Percentiles rank a stretch among this genome's conserved stretches.
Evolutionary conservation across 2,797 vertebrate species (phyloP).

Genomic region (Spondyliosoma cantharus): DNA sequence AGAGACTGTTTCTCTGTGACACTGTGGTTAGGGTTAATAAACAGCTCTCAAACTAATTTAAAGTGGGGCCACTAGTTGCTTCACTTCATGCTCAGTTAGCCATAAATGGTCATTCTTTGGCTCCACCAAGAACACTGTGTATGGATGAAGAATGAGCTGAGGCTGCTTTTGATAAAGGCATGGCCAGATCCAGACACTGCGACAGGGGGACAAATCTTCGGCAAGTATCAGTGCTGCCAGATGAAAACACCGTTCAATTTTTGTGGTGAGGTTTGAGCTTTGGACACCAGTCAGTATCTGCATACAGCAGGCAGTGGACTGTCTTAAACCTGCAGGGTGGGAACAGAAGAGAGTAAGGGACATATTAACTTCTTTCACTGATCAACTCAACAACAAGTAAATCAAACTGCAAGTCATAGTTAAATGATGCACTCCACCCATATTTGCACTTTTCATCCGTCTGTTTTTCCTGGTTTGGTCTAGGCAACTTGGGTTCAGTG

Average conservation of each 20-base stretch:
- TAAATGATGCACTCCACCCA: neutral
- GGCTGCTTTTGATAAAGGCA: neutral
- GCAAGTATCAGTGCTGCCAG: neutral
- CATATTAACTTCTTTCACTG: neutral
- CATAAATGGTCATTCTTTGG: slow-evolving; percentile 27
- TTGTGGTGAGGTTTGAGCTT: slow-evolving; percentile 38
- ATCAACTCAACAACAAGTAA: neutral
- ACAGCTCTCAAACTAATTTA: neutral
- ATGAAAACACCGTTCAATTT: slow-evolving; percentile 20
- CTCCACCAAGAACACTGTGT: neutral
- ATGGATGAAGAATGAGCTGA: slow-evolving; percentile 11
- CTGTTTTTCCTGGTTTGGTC: neutral
- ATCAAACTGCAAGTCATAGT: neutral
- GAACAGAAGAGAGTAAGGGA: neutral
- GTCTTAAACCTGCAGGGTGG: slow-evolving; percentile 89
- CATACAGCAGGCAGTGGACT: slow-evolving; percentile 93
- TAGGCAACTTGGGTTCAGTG: too few species aligned
- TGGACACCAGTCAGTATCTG: slow-evolving; percentile 92
- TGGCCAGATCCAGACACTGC: neutral
- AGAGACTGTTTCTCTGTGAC: neutral
- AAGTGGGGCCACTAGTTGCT: neutral
- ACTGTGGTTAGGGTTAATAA: neutral
- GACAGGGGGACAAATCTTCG: neutral
- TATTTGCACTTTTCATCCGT: neutral
- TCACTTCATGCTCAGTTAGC: neutral